Conservation (phyloP, 2,113 vertebrate genomes). For the Irena cyanogastra region DNA sequence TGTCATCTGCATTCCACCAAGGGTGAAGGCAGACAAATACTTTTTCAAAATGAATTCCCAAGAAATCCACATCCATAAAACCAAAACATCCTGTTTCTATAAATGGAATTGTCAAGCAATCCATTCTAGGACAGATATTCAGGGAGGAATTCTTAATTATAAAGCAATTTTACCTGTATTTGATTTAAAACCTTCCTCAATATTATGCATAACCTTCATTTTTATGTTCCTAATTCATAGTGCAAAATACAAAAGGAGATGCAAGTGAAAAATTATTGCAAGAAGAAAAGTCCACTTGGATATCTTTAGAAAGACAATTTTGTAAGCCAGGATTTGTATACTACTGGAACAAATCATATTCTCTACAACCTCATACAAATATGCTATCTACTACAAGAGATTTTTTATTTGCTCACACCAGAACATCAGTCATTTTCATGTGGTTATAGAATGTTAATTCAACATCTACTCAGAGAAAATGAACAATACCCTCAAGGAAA, state of each 20-base stretch:
- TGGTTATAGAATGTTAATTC: background rate
- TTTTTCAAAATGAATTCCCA: conserved; percentile 55
- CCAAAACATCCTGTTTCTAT: conserved; percentile 59
- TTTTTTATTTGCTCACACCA: background rate
- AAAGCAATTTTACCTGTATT: background rate
- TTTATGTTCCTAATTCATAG: background rate
- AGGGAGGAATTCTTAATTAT: background rate
- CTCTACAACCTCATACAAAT: background rate
- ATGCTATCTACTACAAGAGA: background rate
- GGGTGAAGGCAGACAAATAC: conserved; percentile 20
- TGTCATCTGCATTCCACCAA: conserved; percentile 22
- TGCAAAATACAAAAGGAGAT: background rate
- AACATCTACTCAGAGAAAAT: background rate
- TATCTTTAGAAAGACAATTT: background rate
- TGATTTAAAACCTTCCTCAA: background rate
- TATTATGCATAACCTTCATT: background rate
- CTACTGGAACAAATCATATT: background rate
- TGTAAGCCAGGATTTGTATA: background rate
- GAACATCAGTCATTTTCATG: background rate
- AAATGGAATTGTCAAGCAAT: background rate
- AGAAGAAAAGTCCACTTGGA: background rate
- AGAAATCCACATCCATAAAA: conserved; percentile 41
- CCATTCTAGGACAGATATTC: background rate
- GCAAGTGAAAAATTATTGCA: background rate
- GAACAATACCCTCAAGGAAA: background rate